Evolutionary conservation across 1,140 invertebrate genomes (phyloP), one percentile per base, ranked within the genome.

Genomic region (Phymastichus coffea): DNA sequence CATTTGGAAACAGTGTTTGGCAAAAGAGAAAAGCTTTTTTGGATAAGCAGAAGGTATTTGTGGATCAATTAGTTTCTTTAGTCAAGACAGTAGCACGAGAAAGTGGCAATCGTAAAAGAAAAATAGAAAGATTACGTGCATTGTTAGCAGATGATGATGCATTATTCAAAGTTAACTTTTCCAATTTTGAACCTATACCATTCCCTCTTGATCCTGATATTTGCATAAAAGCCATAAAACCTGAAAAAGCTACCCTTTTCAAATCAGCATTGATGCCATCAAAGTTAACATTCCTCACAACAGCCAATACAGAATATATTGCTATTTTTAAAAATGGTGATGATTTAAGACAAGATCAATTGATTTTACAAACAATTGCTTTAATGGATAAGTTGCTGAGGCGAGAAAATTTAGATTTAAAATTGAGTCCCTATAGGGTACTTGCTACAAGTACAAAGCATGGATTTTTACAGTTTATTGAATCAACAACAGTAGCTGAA

Each of bases 261-360:
- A 99, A 99, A 78, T 98, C 95, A 26, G 93, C 94, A 3, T 80
- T 98, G 38, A 99, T 98, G 95, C 97, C 97, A n/a, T 94, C 93
- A 33, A 91, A 92, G 73, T 82, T 99, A 19, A 93, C 94, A 3
- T 99, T 99, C 76, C 80, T 90, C 15, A 96, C 93, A 0, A 85
- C 83, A 0, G 85, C 88, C 47, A 88, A 89, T 28, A 81, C 79
- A n/a, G 92, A 97, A 73, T 99, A 98, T 80, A 89, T 94, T 14
- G 92, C 95, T 0, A 99, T 99, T 64, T 99, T 99, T 77, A 99
- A 99, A 82, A 87, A 97, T 71, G 98, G 98, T 1, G 98, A 99
- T 80, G 97, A 99, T 80, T 77, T 99, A n/a, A 78, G 97, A 22
- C 98, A 99, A 79, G 98, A 99, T 82, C 97, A 99, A 78, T 83